These are phyloP conservation scores for Ectropis grisescens DNA, from an alignment of 1,140 invertebrate species.

Conservation along the genomic window DNA sequence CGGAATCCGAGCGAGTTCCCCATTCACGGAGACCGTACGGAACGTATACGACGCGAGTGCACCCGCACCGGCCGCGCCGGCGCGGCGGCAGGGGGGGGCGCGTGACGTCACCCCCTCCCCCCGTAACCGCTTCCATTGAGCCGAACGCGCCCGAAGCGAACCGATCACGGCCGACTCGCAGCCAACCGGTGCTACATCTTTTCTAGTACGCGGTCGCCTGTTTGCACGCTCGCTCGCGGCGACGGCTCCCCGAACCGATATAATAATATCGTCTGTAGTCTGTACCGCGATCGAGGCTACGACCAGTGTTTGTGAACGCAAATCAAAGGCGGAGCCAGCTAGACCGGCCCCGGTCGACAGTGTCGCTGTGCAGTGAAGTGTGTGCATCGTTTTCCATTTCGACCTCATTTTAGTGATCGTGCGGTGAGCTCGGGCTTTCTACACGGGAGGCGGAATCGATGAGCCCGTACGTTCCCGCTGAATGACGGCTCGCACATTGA, in stretches of 20 bases:
- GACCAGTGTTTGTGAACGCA: conserved; percentile 11
- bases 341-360: conserved; percentile 2
- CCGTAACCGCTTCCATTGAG: conserved; percentile 37
- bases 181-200: conserved; percentile 46
- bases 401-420: conserved; percentile 41
- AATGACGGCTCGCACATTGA: conserved; percentile 59
- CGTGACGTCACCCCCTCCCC: conserved; percentile 23
- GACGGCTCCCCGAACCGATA: conserved; percentile 7
- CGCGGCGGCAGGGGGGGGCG: conserved; percentile 1
- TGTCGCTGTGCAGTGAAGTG: conserved; percentile 27
- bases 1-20: too few species aligned
- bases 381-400: conserved; percentile 25
- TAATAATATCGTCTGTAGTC: conserved; percentile 19
- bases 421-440: conserved; percentile 38
- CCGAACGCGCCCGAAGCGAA: conserved; percentile 37
- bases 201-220: conserved; percentile 54
- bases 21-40: too few species aligned
- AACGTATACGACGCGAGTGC: background rate
- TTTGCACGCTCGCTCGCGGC: conserved; percentile 26
- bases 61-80: background rate
- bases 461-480: conserved; percentile 34
- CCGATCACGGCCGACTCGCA: conserved; percentile 40
- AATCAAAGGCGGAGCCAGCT: background rate
- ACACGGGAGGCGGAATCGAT: conserved; percentile 45
- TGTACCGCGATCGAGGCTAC: conserved; percentile 16